Evolutionary conservation across 1,140 invertebrate genomes (phyloP), one percentile per base, ranked within the genome.

Genomic region (Hyles vespertilio): DNA sequence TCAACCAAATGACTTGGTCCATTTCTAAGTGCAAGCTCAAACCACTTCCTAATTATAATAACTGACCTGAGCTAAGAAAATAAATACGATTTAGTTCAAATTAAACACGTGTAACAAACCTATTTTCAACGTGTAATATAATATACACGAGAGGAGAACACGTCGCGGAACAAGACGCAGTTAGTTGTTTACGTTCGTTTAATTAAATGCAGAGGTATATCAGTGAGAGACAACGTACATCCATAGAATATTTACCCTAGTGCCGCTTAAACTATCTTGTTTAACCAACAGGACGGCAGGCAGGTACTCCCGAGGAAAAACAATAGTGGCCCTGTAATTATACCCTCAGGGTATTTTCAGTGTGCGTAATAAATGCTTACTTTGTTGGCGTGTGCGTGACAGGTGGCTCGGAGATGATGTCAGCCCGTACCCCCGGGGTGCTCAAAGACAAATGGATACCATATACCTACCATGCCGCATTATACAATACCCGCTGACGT

Each of bases 131-230:
- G 22, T 22, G 22, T 22, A 22, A 22, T 22, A 22, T 22, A 22
- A 22, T 22, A 22, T 22, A 22, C n/a, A 10, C 50, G 4, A 32
- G 8, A 22, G 50, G 1, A 40, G 36, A 40, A 40, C 36, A 8
- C 36, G 36, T 40, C 4, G 5, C 36, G 8, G 36, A 40, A 8
- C 4, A 22, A 22, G 22, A 22, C 22, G 22, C 22, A 22, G 22
- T 22, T 22, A 22, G 22, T 10, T 61, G 55, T 65, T 65, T 65
- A 59, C 11, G n/a, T 49, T 58, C 40, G 59, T 61, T 65, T 65
- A 61, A 65, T 61, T 61, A 65, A 61, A 45, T 61, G 34, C 32
- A 58, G 51, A 65, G 58, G 45, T 53, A 49, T 36, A 36, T 36
- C 50, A 5, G 36, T 55, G 3, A 10, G 11, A 46, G 11, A 45